phyloP scores from a whole-genome alignment of 2,888 invertebrate species.

The Spisula subtruncata region DNA sequence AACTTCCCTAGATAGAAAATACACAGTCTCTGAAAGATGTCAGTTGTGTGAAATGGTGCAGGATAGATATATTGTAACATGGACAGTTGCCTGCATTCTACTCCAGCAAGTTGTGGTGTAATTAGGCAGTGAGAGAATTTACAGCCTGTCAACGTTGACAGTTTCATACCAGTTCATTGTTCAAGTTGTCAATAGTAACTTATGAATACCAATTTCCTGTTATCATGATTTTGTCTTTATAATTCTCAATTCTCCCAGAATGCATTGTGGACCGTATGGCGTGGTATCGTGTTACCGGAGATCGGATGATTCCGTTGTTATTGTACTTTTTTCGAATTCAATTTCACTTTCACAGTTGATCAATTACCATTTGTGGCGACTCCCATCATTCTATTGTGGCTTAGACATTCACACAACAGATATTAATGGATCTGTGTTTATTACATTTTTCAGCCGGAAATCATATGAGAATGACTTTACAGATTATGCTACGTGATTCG shows the following conservation, averaged over 20 bases:
- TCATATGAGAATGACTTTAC: neutral
- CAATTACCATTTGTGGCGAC: neutral
- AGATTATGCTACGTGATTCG: neutral
- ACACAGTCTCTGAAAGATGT: too few relatives aligned
- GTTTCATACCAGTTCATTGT: neutral
- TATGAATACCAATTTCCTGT: conserved; percentile 4
- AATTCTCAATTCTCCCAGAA: neutral
- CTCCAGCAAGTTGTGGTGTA: too few relatives aligned
- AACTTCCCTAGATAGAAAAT: too few relatives aligned
- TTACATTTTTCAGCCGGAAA: neutral
- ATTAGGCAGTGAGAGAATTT: neutral
- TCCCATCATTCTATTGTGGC: conserved; percentile 12
- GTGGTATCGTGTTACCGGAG: neutral
- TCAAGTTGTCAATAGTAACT: neutral
- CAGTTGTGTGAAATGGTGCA: too few relatives aligned
- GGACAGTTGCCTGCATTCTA: too few relatives aligned
- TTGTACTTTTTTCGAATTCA: conserved; percentile 4
- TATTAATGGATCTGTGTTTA: conserved; percentile 6
- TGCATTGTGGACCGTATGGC: neutral
- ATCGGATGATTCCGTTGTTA: neutral
- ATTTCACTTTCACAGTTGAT: neutral
- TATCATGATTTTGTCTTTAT: neutral
- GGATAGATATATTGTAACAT: too few relatives aligned
- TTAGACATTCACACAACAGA: neutral
- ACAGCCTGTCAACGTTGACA: neutral